Evolutionary conservation across 2,113 vertebrate species (phyloP).

Genomic region (Nematolebias whitei): DNA sequence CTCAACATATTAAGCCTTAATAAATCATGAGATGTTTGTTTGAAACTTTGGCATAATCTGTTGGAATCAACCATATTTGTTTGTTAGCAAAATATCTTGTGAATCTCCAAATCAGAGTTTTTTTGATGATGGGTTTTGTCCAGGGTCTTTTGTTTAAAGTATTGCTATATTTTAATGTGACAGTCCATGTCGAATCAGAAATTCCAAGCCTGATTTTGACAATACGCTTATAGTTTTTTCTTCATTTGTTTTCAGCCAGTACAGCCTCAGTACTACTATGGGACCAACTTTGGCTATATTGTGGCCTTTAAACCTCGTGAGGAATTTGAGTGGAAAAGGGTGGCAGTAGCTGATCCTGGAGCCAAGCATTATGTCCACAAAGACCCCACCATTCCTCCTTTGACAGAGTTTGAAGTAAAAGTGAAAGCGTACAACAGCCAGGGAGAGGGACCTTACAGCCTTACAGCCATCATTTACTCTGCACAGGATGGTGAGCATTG

Average conservation of each 20-base stretch:
- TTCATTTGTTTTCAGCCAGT: conserved; percentile 82
- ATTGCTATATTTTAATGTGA: too few species aligned
- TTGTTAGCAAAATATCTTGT: too few species aligned
- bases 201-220: too few species aligned
- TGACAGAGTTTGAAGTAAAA: conserved; percentile 92
- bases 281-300: conserved; percentile 94
- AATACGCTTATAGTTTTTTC: neutral
- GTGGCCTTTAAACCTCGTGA: conserved; percentile 89
- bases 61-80: too few species aligned
- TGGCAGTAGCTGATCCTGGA: conserved; percentile 87
- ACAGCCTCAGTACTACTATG: conserved; percentile 92
- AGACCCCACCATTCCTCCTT: conserved; percentile 85
- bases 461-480: conserved; percentile 86
- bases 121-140: too few species aligned
- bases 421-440: conserved; percentile 92
- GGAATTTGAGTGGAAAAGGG: conserved; percentile 87
- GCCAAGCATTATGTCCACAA: conserved; percentile 90
- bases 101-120: too few species aligned
- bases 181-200: neutral
- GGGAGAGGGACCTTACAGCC: conserved; percentile 94
- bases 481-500: conserved; percentile 88
- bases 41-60: too few species aligned
- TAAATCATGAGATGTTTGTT: too few species aligned
- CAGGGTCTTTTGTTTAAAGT: too few species aligned
- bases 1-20: too few species aligned